Percentiles rank a stretch among this genome's conserved stretches.
Evolutionary conservation across 2,888 invertebrate genomes (phyloP).

Genomic region (Eutolmus rufibarbis): DNA sequence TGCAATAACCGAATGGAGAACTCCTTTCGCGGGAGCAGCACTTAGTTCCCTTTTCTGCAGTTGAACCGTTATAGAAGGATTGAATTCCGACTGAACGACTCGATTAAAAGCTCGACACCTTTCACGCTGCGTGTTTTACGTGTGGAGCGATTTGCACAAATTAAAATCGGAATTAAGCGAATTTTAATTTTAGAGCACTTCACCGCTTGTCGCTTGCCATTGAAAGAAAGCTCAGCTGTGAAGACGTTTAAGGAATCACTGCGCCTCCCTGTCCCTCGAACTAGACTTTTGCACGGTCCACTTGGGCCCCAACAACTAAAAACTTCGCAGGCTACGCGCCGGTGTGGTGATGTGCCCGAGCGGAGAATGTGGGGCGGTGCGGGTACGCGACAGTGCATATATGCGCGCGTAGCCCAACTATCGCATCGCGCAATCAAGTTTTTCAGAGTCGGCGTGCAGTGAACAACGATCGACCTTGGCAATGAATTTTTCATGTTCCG

Average conservation of each 20-base stretch:
- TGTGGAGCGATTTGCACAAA: conserved; percentile 20
- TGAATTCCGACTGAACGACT: neutral
- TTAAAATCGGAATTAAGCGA: conserved; percentile 27
- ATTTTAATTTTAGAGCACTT: conserved; percentile 41
- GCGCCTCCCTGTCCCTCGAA: conserved; percentile 19
- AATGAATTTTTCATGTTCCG: conserved; percentile 51
- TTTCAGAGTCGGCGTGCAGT: conserved; percentile 37
- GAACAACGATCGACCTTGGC: conserved; percentile 51
- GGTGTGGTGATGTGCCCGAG: neutral
- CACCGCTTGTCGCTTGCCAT: conserved; percentile 11
- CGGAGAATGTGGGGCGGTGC: conserved; percentile 31
- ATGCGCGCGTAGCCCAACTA: conserved; percentile 44
- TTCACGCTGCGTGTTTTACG: conserved; percentile 49
- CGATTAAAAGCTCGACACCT: conserved; percentile 51
- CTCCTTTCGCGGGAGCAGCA: neutral
- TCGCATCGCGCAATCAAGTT: conserved; percentile 37
- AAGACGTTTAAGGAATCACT: neutral
- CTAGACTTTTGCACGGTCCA: conserved; percentile 24
- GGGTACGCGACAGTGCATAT: neutral
- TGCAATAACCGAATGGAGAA: neutral
- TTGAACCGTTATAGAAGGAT: neutral
- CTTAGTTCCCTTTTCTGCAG: neutral
- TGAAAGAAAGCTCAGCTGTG: conserved; percentile 7
- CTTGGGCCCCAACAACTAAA: conserved; percentile 31
- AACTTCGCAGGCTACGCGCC: conserved; percentile 7